Evolutionary conservation across 2,888 invertebrate genomes (phyloP), one percentile per base, ranked within the genome.

Genomic region (Platycheirus albimanus): DNA sequence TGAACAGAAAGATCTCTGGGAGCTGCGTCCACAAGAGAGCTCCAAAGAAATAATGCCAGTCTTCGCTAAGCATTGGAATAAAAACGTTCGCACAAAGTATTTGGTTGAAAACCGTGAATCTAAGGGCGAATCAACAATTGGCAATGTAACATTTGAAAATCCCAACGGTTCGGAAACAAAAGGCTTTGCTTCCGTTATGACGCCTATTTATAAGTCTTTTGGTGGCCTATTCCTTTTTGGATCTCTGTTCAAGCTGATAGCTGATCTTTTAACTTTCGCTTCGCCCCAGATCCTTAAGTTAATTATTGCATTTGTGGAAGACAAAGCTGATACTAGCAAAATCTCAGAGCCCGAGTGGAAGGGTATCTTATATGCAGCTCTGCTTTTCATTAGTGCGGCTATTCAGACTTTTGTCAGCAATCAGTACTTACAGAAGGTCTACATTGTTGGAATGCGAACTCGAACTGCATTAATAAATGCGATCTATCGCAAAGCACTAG

Each of bases 341-440:
- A 88, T 91, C 0, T 70, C 80, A 0, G 93, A 95, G 78, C 92
- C 94, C 0, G 88, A 93, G 87, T 98, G 98, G 98, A 96, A 95
- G 89, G 98, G 99, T 33, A 95, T 96, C 87, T 89, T 97, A 8
- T 98, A 96, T 90, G 95, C 97, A 0, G 91, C 93, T 0, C 89
- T 94, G 1, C 92, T 99, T 74, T 94, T 99, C 85, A 87, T 93
- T 2, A 94, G 95, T 41, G 96, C 98, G 0, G 92, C 94, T 0
- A 88, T 95, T 0, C 97, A 98, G 90, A 98, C 98, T 0, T 90
- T 98, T 86, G 92, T 98, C 54, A 91, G 97, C 38, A 95, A 97
- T 1, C 97, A 98, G 88, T 98, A 98, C 91, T 98, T 98, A 91
- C 96, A 97, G 88, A 93, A 95, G 71, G 97, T 97, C 96, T 96